Evolutionary conservation across 2,888 invertebrate genomes (phyloP).

Genomic region (Daptonema setosum): DNA sequence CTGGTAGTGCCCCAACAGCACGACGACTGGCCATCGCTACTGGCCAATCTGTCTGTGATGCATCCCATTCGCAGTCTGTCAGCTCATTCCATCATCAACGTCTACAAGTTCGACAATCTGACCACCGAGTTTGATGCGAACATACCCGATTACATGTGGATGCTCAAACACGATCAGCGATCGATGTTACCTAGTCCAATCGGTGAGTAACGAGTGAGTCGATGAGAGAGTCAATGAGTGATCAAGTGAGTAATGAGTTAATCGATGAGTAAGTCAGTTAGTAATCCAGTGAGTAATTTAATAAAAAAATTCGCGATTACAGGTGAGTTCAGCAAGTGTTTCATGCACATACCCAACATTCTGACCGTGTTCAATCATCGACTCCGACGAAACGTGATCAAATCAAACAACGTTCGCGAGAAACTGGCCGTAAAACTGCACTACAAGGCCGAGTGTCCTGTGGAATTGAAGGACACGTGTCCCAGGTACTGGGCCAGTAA

Average conservation of each 20-base stretch:
- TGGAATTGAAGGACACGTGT: conserved; percentile 18
- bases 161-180: conserved; percentile 29
- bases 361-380: conserved; percentile 48
- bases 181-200: conserved; percentile 41
- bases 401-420: conserved; percentile 41
- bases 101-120: conserved; percentile 50
- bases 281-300: too few relatives aligned
- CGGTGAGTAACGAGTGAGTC: too few relatives aligned
- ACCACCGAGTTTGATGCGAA: not conserved
- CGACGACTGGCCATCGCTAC: conserved; percentile 50
- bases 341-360: conserved; percentile 43
- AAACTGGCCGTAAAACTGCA: conserved; percentile 69
- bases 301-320: too few relatives aligned
- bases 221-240: too few relatives aligned
- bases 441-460: conserved; percentile 61
- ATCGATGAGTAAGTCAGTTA: too few relatives aligned
- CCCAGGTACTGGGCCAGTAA: not conserved
- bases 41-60: conserved; percentile 51
- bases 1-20: conserved; percentile 65
- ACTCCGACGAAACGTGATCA: conserved; percentile 28
- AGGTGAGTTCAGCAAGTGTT: conserved; percentile 42
- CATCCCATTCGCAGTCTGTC: conserved; percentile 10
- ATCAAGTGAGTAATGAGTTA: too few relatives aligned
- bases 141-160: not conserved
- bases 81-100: conserved; percentile 46